These are phyloP conservation scores for Turdus rufiventris DNA, from an alignment of 2,113 vertebrate genomes.

Conservation along the genomic window DNA sequence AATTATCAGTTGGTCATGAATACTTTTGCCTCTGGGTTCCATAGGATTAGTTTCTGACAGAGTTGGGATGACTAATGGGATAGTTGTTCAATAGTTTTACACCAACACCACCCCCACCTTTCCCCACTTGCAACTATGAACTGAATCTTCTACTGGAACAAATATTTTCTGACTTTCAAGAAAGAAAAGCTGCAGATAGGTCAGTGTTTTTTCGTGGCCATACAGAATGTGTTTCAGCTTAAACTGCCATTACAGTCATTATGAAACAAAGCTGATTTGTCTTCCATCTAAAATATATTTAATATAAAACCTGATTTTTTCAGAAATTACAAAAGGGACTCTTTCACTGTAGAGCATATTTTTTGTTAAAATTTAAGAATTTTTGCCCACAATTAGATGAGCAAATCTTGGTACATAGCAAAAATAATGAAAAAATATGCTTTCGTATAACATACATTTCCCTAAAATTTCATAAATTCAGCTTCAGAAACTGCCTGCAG, in stretches of 20 bases:
- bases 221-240: neutral
- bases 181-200: neutral
- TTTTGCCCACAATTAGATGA: neutral
- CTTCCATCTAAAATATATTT: neutral
- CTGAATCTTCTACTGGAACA: accelerated
- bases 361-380: neutral
- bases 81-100: neutral
- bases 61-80: neutral
- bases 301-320: neutral
- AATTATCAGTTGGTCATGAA: neutral
- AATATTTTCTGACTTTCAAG: neutral
- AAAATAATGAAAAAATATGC: neutral
- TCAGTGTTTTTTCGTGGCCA: neutral
- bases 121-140: neutral
- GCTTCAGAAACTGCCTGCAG: neutral
- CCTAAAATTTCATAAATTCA: neutral
- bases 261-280: neutral
- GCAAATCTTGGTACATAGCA: neutral
- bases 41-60: neutral
- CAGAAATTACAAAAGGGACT: neutral
- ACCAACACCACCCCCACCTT: too few relatives aligned
- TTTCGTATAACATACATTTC: neutral
- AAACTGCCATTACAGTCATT: neutral
- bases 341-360: neutral
- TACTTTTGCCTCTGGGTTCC: neutral